phyloP scores from a whole-genome alignment of 2,888 invertebrate species.

The Napeogenes sylphis region DNA sequence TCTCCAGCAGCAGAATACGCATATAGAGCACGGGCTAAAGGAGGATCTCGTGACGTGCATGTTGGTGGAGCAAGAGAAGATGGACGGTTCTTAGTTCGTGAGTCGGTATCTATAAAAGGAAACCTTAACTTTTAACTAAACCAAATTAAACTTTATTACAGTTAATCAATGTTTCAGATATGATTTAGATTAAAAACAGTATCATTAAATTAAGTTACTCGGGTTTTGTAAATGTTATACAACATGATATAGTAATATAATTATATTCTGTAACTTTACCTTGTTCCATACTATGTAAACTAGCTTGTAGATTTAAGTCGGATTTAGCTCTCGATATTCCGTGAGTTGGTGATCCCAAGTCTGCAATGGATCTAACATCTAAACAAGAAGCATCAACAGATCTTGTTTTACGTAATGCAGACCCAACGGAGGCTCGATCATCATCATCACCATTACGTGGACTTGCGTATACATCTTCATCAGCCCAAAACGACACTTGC shows the following conservation, averaged over 20 bases:
- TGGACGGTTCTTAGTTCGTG: constrained; percentile 74
- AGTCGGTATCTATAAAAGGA: constrained; percentile 48
- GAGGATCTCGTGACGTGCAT: constrained; percentile 80
- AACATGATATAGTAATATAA: neutral
- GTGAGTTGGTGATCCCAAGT: constrained; percentile 80
- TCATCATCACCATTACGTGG: constrained; percentile 82
- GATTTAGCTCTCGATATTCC: constrained; percentile 89
- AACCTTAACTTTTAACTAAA: no score
- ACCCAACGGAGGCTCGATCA: constrained; percentile 84
- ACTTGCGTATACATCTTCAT: constrained; percentile 84
- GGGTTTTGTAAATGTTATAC: neutral
- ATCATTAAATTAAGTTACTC: neutral
- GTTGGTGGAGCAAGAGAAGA: constrained; percentile 81
- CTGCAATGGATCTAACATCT: constrained; percentile 85
- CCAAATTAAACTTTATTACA: no score
- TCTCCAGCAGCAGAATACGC: constrained; percentile 93
- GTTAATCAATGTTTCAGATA: no score
- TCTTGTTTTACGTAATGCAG: constrained; percentile 89
- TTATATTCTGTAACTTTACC: constrained; percentile 59
- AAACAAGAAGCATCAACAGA: constrained; percentile 93
- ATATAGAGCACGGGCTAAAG: constrained; percentile 90
- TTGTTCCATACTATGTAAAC: constrained; percentile 82
- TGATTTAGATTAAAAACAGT: neutral
- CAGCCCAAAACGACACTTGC: constrained; percentile 89
- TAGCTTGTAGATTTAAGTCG: constrained; percentile 89